Conservation (phyloP, 2,888 invertebrate species). For the Melangyna quadrimaculata region DNA sequence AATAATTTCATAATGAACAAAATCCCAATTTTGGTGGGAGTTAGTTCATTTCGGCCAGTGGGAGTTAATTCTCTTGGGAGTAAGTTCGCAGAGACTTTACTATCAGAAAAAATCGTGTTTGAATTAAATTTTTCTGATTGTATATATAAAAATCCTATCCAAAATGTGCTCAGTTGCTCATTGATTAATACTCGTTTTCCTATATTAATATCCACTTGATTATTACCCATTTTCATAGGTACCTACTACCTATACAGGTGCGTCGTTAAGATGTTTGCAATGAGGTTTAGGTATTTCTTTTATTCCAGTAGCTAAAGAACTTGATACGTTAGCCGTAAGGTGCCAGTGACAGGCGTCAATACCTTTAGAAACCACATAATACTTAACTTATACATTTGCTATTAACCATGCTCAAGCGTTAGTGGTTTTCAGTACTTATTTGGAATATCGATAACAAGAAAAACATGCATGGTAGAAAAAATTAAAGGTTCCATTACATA, state of each 20-base stretch:
- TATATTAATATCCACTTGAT: not conserved
- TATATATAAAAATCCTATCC: not conserved
- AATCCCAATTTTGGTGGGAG: too few relatives aligned
- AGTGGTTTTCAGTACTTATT: not conserved
- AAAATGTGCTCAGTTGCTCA: not conserved
- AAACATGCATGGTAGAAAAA: slow-evolving; percentile 4
- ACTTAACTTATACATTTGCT: not conserved
- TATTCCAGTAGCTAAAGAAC: slow-evolving; percentile 10
- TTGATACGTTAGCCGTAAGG: slow-evolving; percentile 9
- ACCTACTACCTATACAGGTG: not conserved
- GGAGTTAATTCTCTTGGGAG: too few relatives aligned
- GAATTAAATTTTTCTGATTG: not conserved
- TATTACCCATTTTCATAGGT: not conserved
- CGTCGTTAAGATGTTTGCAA: not conserved
- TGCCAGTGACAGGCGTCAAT: slow-evolving; percentile 8
- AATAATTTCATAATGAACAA: too few relatives aligned
- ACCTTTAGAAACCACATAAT: not conserved
- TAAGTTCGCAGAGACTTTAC: too few relatives aligned
- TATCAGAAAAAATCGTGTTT: not conserved
- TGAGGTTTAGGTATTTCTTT: not conserved
- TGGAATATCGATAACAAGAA: slow-evolving; percentile 8
- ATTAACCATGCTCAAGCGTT: slow-evolving; percentile 5
- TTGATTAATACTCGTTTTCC: not conserved
- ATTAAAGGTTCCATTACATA: not conserved
- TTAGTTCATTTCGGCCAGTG: too few relatives aligned